A percentile compares a stretch with the other conserved stretches of the same genome.
phyloP scores from a whole-genome alignment of 2,113 vertebrate genomes.

The Atlantisia rogersi region DNA sequence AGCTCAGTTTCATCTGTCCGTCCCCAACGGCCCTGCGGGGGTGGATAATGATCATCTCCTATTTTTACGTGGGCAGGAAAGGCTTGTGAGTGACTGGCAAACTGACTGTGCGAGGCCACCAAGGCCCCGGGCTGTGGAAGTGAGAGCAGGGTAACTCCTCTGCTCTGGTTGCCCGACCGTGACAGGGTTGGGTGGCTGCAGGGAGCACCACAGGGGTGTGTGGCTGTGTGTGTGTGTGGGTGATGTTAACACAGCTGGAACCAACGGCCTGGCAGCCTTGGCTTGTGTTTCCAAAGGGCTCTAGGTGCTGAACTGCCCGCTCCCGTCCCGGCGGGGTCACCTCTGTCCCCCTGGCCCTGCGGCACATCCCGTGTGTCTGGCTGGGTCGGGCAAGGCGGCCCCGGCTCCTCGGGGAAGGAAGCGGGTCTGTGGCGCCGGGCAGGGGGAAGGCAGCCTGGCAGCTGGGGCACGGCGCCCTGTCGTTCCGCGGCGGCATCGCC shows the following conservation, averaged over 20 bases:
- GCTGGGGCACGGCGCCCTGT: neutral
- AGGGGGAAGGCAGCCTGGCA: neutral
- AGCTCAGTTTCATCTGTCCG: neutral
- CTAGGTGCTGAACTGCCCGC: neutral
- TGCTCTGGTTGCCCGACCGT: neutral
- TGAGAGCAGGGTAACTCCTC: neutral
- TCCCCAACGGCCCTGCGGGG: neutral
- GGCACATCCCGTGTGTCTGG: neutral
- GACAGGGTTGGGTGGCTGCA: neutral
- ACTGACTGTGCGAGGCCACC: neutral
- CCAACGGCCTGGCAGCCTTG: neutral
- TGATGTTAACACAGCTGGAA: constrained; percentile 1
- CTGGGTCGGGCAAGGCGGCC: neutral
- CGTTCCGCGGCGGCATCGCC: neutral
- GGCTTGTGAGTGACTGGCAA: neutral
- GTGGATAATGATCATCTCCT: neutral
- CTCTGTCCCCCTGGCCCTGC: neutral
- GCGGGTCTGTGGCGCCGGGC: neutral
- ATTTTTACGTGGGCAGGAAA: neutral
- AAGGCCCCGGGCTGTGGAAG: neutral
- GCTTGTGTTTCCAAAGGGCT: neutral
- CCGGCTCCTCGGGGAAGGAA: neutral
- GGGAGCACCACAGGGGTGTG: neutral
- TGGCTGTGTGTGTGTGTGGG: neutral
- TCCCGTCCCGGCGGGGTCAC: neutral